phyloP scores from a whole-genome alignment of 2,113 vertebrate species.

The Nanorana parkeri region DNA sequence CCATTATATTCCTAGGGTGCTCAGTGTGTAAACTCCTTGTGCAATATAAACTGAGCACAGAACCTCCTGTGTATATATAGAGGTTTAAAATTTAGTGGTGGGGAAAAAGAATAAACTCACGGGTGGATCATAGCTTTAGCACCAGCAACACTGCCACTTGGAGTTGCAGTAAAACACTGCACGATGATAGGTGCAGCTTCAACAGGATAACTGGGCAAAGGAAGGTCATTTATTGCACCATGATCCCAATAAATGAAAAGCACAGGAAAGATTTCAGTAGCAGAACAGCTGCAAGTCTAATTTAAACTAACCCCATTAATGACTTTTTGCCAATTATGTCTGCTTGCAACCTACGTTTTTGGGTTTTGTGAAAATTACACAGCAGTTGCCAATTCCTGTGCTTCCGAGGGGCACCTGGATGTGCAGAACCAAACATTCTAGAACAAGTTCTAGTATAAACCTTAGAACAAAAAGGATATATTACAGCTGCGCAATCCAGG shows the following conservation, averaged over 20 bases:
- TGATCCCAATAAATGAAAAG: slow-evolving; percentile 32
- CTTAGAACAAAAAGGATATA: slow-evolving; percentile 8
- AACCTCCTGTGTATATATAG: not conserved
- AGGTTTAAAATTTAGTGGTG: not conserved
- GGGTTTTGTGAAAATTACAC: not conserved
- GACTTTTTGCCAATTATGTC: slow-evolving; percentile 13
- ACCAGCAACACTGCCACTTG: slow-evolving; percentile 49
- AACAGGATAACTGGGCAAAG: slow-evolving; percentile 1
- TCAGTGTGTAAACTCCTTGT: slow-evolving; percentile 21
- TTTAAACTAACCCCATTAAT: slow-evolving; percentile 12
- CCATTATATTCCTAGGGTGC: slow-evolving; percentile 24
- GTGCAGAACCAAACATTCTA: not conserved
- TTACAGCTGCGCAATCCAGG: slow-evolving; percentile 29
- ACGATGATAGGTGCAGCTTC: slow-evolving; percentile 10
- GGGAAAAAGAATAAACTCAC: not conserved
- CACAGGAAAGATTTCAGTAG: slow-evolving; percentile 26
- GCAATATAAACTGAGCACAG: not conserved
- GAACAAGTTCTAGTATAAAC: not conserved
- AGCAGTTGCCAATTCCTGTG: slow-evolving; percentile 6
- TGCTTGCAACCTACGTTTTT: slow-evolving; percentile 35
- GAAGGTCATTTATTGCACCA: slow-evolving; percentile 44
- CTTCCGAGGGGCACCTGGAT: slow-evolving; percentile 12
- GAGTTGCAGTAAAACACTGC: slow-evolving; percentile 24
- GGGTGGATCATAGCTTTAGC: slow-evolving; percentile 49
- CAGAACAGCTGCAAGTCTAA: not conserved